A percentile compares a stretch with the other conserved stretches of the same genome.
phyloP scores from a whole-genome alignment of 53 echinoderm and acorn worm species.

The Holothuria leucospilota region DNA sequence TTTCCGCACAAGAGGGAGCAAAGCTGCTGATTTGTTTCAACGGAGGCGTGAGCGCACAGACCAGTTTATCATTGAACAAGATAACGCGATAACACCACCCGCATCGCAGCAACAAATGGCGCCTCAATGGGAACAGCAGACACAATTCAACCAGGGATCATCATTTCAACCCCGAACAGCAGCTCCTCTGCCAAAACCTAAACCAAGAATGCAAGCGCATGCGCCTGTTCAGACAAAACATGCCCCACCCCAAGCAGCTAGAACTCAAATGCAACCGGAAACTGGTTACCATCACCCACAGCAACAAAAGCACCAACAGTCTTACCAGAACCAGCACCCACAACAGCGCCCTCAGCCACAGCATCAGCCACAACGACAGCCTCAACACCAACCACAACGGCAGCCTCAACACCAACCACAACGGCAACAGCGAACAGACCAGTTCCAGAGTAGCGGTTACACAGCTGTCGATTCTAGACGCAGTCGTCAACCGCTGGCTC shows the following conservation, averaged over 20 bases:
- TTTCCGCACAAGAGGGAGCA: slow-evolving; percentile 11
- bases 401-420: slow-evolving; percentile 2
- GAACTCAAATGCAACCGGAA: neutral
- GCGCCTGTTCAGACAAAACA: neutral
- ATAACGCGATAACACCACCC: neutral
- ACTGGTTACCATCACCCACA: neutral
- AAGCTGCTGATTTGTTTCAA: slow-evolving; percentile 23
- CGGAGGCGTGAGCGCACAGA: slow-evolving; percentile 13
- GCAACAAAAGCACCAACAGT: neutral
- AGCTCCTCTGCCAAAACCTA: neutral
- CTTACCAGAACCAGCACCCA: slow-evolving; percentile 11
- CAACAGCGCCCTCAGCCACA: slow-evolving; percentile 22
- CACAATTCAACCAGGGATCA: slow-evolving; percentile 9
- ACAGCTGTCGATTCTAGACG: slow-evolving; percentile 42
- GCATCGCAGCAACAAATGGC: slow-evolving; percentile 4
- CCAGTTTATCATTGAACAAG: slow-evolving; percentile 32
- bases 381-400: neutral
- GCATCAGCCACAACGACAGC: slow-evolving; percentile 20
- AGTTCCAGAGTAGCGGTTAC: slow-evolving; percentile 11
- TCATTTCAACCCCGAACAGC: neutral
- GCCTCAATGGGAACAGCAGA: neutral
- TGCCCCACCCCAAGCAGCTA: neutral
- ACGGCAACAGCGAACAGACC: neutral
- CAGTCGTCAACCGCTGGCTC: slow-evolving; percentile 13
- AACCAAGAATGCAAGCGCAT: neutral